Conservation (phyloP, 1,140 invertebrate species). For the Colletes gigas region DNA sequence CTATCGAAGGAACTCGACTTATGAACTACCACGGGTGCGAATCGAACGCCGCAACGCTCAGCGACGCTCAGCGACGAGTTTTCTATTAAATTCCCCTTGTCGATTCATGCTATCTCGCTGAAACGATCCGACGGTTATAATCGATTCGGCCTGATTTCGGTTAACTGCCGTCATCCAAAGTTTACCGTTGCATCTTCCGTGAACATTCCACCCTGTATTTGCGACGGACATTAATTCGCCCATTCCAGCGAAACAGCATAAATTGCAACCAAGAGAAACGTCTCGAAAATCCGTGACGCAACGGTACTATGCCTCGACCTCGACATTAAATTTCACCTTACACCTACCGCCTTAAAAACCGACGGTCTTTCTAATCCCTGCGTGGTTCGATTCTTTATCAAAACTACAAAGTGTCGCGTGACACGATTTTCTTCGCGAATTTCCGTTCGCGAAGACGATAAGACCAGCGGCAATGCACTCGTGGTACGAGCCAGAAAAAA, state of each 20-base stretch:
- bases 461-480: no score
- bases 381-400: background rate
- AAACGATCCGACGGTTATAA: conserved; percentile 74
- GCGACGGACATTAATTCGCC: conserved; percentile 54
- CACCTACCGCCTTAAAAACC: background rate
- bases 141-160: conserved; percentile 74
- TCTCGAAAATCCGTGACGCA: conserved; percentile 12
- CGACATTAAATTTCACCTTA: conserved; percentile 20
- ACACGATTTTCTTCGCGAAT: conserved; percentile 18
- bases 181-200: conserved; percentile 61
- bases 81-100: conserved; percentile 69
- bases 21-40: conserved; percentile 12
- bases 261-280: conserved; percentile 26
- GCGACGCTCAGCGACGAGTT: conserved; percentile 45
- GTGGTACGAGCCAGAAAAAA: no score
- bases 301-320: background rate
- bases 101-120: conserved; percentile 69
- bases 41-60: background rate
- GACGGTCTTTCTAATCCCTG: background rate
- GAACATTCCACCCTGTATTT: conserved; percentile 54
- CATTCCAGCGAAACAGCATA: conserved; percentile 32
- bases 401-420: background rate
- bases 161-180: conserved; percentile 74
- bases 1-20: conserved; percentile 30
- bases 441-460: background rate